Conservation (phyloP, 2,797 vertebrate genomes). For the Lepidocolaptes lacrymiger region DNA sequence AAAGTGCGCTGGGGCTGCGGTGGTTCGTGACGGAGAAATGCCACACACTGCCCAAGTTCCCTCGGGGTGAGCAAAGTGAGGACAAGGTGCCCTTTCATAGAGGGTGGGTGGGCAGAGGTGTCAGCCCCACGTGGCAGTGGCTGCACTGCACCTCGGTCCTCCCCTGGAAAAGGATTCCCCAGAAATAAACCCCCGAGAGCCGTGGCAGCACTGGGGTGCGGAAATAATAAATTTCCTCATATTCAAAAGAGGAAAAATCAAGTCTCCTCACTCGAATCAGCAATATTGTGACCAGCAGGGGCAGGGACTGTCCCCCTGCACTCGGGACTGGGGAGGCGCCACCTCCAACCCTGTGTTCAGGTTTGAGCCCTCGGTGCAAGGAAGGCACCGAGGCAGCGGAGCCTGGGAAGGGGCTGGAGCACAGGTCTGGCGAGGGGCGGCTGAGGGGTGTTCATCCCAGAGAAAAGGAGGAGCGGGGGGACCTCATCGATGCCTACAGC, state of each 20-base stretch:
- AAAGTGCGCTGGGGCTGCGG: neutral
- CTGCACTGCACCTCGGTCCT: neutral
- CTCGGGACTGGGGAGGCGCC: no score
- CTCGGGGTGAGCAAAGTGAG: neutral
- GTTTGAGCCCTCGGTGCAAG: neutral
- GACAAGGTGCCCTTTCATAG: rapidly evolving
- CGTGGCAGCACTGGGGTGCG: rapidly evolving
- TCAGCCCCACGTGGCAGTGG: rapidly evolving
- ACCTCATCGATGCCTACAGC: neutral
- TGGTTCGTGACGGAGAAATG: neutral
- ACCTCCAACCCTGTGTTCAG: neutral
- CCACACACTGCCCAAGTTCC: rapidly evolving
- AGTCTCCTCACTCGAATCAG: neutral
- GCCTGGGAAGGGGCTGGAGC: neutral
- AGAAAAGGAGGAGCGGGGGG: neutral
- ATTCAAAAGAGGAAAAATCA: neutral
- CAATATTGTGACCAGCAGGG: neutral
- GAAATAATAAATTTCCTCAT: neutral
- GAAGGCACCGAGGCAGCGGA: no score
- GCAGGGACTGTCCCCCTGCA: neutral
- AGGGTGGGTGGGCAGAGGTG: no score
- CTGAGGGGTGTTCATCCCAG: neutral
- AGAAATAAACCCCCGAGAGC: neutral
- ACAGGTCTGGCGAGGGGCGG: rapidly evolving
- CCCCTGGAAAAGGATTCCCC: neutral